A percentile compares a stretch with the other conserved stretches of the same genome.
These are phyloP conservation scores for Platycercus adscitus DNA, from an alignment of 2,113 vertebrate genomes.

Conservation along the genomic window DNA sequence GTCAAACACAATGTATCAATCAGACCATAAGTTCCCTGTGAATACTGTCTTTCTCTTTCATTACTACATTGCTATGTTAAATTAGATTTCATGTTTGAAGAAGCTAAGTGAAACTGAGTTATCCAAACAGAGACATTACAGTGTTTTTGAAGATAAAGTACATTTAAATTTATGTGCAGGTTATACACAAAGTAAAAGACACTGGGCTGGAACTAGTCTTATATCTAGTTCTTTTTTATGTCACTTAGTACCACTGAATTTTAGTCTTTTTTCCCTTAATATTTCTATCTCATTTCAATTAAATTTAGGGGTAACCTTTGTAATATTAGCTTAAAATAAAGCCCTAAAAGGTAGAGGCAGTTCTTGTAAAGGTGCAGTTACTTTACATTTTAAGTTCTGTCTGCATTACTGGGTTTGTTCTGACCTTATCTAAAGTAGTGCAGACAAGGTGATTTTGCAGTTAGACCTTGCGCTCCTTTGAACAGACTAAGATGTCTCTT, in stretches of 20 bases:
- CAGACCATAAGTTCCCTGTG: accelerated
- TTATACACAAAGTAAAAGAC: not conserved
- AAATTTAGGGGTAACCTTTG: not conserved
- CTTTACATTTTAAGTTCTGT: not conserved
- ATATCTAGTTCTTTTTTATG: not conserved
- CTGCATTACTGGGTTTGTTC: not conserved
- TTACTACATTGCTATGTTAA: not conserved
- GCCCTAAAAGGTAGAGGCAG: not conserved
- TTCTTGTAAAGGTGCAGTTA: not conserved
- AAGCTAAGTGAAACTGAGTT: not conserved
- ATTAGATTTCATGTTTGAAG: not conserved
- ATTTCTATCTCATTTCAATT: not conserved
- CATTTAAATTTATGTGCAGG: not conserved
- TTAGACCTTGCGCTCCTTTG: not conserved
- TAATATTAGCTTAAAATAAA: not conserved
- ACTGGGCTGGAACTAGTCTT: not conserved
- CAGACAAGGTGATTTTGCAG: not conserved
- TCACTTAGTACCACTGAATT: not conserved
- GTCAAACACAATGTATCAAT: not conserved
- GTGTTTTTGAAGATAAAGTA: not conserved
- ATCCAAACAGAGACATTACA: not conserved
- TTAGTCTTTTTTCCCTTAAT: not conserved
- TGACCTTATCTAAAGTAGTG: not conserved
- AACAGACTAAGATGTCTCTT: not conserved
- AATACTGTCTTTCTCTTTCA: not conserved